These are phyloP conservation scores for Oreochromis mossambicus DNA, from an alignment of 2,797 vertebrate species.

Conservation along the genomic window DNA sequence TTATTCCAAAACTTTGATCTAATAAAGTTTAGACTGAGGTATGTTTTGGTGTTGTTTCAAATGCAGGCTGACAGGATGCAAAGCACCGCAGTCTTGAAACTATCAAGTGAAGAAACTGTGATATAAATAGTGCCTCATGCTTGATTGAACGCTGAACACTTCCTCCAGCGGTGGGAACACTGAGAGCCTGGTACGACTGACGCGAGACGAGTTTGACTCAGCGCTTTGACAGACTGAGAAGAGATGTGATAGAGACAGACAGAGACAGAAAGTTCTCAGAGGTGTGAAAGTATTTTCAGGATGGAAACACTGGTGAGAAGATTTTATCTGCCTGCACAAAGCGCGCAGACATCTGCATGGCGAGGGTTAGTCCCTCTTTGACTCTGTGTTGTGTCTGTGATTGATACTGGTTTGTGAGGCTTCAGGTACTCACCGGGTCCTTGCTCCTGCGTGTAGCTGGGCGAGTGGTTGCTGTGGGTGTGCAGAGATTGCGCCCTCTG, in stretches of 20 bases:
- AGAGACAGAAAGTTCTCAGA: background rate
- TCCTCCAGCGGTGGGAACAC: background rate
- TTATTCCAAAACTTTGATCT: background rate
- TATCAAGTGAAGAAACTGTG: background rate
- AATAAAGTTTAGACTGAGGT: background rate
- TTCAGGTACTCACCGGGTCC: conserved; percentile 80
- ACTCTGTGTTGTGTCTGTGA: background rate
- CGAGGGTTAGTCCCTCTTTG: background rate
- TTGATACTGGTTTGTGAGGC: background rate
- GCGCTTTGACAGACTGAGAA: conserved; percentile 12
- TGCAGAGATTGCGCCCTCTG: conserved; percentile 90
- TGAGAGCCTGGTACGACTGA: background rate
- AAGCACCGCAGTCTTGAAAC: background rate
- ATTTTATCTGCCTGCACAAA: background rate
- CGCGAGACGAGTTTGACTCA: conserved; percentile 7
- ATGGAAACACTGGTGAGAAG: background rate
- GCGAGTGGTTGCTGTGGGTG: conserved; percentile 92
- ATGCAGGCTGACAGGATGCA: background rate
- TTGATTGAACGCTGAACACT: background rate
- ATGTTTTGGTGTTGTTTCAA: background rate
- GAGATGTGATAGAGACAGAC: conserved; percentile 2
- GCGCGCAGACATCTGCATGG: background rate
- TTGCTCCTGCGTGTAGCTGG: conserved; percentile 92
- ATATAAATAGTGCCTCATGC: conserved; percentile 38
- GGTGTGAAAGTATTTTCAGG: conserved; percentile 28